Base-by-base conservation (phyloP, 2,888 invertebrate species). In the Pristionchus fissidentatus region DNA sequence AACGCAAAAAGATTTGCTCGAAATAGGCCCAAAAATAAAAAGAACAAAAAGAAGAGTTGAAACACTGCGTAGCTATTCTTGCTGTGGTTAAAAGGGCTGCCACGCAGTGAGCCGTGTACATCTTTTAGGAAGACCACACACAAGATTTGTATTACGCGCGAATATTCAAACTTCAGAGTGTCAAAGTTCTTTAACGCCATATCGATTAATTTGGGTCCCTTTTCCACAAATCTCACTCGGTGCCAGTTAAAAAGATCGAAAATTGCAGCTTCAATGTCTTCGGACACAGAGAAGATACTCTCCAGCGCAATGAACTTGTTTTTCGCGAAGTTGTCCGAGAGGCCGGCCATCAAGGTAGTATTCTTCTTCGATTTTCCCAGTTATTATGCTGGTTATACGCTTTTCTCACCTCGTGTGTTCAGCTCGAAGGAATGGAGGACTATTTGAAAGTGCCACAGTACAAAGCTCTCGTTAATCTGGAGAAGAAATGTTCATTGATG, bases 351-450 rank as follows among this genome's bases (percentile, higher is more conserved):
- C 13, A 60, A 80, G 38, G 80, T 80, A 22, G 19, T 41, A 41
- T 1, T 2, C 15, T 77, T 26, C 26, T 60, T 15, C 60, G 8
- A n/a, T 60, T 22, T 13, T 15, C 10, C 13, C 46, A 7, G 29
- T 55, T 32, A 5, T 55, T 55, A 3, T 35, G 15, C 26, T 19
- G 57, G 3, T 0, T 10, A 26, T 32, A 43, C 13, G 7, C 26
- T 46, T 13, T 46, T 46, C 1, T 26, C 35, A 3, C 13, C n/a
- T 19, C 35, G 1, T n/a, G n/a, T n/a, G n/a, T 78, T n/a, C n/a
- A 78, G 78, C 52, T 78, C 52, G 38, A 55, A n/a, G 78, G 78
- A 8, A 78, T 78, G 78, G 78, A 78, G 55, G 78, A 78, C 52
- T 57, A 80, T 19, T 35, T 80, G 60, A 41, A 49, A 10, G 80